phyloP scores from a whole-genome alignment of 2,113 vertebrate species.

The Esox niger region DNA sequence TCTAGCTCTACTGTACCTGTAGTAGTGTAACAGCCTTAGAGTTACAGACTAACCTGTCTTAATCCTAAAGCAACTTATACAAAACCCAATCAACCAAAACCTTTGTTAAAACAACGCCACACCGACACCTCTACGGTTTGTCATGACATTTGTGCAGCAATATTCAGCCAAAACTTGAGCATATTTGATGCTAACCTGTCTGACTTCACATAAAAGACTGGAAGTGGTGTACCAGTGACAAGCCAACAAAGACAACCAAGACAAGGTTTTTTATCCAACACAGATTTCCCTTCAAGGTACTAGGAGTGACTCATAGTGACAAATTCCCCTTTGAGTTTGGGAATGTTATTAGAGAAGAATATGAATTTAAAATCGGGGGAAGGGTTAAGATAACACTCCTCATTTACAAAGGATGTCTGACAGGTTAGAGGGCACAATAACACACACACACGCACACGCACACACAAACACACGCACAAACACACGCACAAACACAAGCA shows the following conservation, averaged over 20 bases:
- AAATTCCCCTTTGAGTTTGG: constrained; percentile 7
- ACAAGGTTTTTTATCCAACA: constrained; percentile 18
- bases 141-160: background rate
- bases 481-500: no score
- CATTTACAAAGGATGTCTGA: constrained; percentile 25
- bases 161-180: background rate
- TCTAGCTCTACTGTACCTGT: no score
- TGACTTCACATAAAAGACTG: constrained; percentile 21
- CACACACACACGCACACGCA: no score
- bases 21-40: no score
- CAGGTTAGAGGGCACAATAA: background rate
- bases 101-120: background rate
- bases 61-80: background rate
- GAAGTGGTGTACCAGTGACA: constrained; percentile 9
- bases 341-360: constrained; percentile 15
- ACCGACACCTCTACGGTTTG: background rate
- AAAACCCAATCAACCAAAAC: background rate
- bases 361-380: constrained; percentile 8
- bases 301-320: constrained; percentile 9
- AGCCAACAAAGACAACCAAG: background rate
- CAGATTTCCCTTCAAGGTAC: constrained; percentile 15
- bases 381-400: constrained; percentile 1
- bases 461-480: no score
- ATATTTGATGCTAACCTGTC: background rate
- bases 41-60: no score